phyloP scores from a whole-genome alignment of 2,113 vertebrate species.

The Pogona vitticeps region DNA sequence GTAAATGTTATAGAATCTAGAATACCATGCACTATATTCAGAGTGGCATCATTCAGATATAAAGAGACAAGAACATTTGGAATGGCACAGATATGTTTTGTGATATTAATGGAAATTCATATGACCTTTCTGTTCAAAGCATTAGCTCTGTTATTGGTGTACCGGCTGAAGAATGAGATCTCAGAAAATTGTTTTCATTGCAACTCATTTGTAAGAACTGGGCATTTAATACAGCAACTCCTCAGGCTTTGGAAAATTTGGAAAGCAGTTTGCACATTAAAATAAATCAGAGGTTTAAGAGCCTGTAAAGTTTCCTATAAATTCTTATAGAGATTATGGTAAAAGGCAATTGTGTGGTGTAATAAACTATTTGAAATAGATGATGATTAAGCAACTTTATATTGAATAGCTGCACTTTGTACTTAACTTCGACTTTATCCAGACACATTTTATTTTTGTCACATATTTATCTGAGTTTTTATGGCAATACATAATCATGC shows the following conservation, averaged over 20 bases:
- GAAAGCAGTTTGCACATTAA: slow-evolving; percentile 12
- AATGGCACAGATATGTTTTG: neutral
- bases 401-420: slow-evolving; percentile 22
- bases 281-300: slow-evolving; percentile 41
- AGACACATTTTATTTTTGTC: slow-evolving; percentile 40
- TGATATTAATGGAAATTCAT: neutral
- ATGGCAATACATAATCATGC: slow-evolving; percentile 41
- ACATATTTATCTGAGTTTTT: slow-evolving; percentile 56
- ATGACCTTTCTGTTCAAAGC: slow-evolving; percentile 3
- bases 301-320: slow-evolving; percentile 39
- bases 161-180: slow-evolving; percentile 3
- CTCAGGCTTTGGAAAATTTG: slow-evolving; percentile 18
- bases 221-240: slow-evolving; percentile 30
- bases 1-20: neutral
- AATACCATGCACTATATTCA: neutral
- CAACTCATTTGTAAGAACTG: slow-evolving; percentile 17
- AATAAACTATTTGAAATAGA: slow-evolving; percentile 43
- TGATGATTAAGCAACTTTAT: slow-evolving; percentile 34
- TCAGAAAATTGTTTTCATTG: slow-evolving; percentile 25
- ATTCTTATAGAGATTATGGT: slow-evolving; percentile 27
- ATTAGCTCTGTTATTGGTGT: neutral
- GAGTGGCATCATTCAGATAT: slow-evolving; percentile 3
- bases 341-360: slow-evolving; percentile 27
- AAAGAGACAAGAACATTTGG: neutral
- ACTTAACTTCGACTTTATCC: slow-evolving; percentile 23